Evolutionary conservation across 2,888 invertebrate species (phyloP), one percentile per base, ranked within the genome.

Genomic region (Smittia sp.): DNA sequence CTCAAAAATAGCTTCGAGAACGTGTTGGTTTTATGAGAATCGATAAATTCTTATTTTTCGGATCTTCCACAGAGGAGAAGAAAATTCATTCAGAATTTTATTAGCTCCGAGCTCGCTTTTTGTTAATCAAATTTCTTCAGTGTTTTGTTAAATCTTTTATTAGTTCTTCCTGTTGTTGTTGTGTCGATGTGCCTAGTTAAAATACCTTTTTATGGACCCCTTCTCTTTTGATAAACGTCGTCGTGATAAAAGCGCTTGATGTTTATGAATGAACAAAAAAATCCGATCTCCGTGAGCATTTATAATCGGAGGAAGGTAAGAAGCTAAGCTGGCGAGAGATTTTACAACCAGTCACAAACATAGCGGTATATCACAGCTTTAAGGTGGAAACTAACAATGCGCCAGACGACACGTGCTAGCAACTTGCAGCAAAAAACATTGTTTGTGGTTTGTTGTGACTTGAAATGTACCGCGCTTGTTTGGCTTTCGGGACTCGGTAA

Each of bases 131-230:
- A 58, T 58, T 22, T 58, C 46, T 58, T 58, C 58, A 58, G 58
- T 58, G 20, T 20, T 58, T 58, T 20, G 58, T 46, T 46, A 46
- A 46, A 13, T 24, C 22, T 58, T 58, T 58, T 58, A 58, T 58
- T 58, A 58, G 22, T 58, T 58, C 58, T 58, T 58, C 58, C 58
- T 58, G 58, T 46, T 46, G 46, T 46, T 46, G 46, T 46, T 46
- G 15, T 46, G 46, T 46, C n/a, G 46, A 11, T 46, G 15, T 15
- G 15, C 24, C 58, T 58, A 20, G 58, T 58, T 58, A 22, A 24
- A 58, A 58, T 58, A 58, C 58, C 58, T 58, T 58, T 58, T 58
- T 58, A 58, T 58, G 58, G 58, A 58, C 58, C 58, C 58, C 20
- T 46, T 46, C n/a, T n/a, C 46, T 46, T 32, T 46, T 15, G 46